Conservation (phyloP, 2,888 invertebrate genomes). For the Dryomyza anilis region DNA sequence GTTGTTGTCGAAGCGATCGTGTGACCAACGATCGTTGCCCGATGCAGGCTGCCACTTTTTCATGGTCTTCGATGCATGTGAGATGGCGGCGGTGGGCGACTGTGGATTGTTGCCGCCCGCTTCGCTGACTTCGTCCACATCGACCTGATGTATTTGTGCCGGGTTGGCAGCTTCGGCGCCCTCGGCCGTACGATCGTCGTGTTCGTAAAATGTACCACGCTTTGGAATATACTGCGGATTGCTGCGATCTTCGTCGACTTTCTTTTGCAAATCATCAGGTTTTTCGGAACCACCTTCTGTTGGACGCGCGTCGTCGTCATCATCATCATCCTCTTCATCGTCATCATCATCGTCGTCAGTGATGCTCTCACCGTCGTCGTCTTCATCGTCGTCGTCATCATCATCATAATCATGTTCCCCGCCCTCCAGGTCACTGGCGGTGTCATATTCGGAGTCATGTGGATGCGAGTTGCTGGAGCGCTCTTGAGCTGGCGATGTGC, state of each 20-base stretch:
- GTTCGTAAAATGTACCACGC: constrained; percentile 94
- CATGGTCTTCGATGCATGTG: constrained; percentile 57
- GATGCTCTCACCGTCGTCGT: constrained; percentile 46
- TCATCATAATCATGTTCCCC: constrained; percentile 57
- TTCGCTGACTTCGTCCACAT: constrained; percentile 47
- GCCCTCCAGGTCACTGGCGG: constrained; percentile 60
- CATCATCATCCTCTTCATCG: constrained; percentile 46
- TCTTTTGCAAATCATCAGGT: constrained; percentile 69
- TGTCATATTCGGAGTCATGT: constrained; percentile 61
- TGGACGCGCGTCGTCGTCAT: constrained; percentile 45
- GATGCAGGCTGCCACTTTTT: constrained; percentile 61
- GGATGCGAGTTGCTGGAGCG: constrained; percentile 59
- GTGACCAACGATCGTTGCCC: constrained; percentile 75
- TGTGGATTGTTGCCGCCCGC: constrained; percentile 56
- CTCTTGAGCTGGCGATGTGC: constrained; percentile 57
- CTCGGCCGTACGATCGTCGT: constrained; percentile 83
- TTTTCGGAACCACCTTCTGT: constrained; percentile 70
- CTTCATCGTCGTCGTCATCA: constrained; percentile 44
- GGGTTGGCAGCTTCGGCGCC: constrained; percentile 25
- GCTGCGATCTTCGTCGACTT: constrained; percentile 90
- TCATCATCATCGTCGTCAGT: constrained; percentile 47
- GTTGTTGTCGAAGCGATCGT: constrained; percentile 70
- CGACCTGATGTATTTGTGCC: constrained; percentile 28
- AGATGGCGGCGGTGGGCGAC: constrained; percentile 50
- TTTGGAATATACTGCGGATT: constrained; percentile 98